Evolutionary conservation across 1,140 invertebrate genomes (phyloP).

Genomic region (Drosophila rhopaloa): DNA sequence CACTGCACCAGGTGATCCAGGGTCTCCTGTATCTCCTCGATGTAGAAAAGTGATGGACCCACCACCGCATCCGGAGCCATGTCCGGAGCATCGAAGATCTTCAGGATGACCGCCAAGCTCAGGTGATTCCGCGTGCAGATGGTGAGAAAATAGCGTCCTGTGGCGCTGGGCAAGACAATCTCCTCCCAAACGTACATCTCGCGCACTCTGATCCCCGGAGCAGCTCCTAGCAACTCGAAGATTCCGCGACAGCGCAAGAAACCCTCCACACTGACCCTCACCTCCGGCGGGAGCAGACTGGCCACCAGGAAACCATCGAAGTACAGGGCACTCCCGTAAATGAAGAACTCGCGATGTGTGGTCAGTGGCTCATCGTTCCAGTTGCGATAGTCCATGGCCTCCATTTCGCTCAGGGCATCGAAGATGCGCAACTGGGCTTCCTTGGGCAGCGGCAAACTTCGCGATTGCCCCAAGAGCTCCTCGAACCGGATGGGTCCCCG

Average conservation of each 20-base stretch:
- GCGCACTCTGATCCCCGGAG: constrained; percentile 86
- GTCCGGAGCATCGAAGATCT: constrained; percentile 87
- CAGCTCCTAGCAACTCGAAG: constrained; percentile 87
- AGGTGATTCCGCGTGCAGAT: constrained; percentile 90
- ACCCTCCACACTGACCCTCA: constrained; percentile 89
- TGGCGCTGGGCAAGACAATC: constrained; percentile 86
- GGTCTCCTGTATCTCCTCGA: constrained; percentile 90
- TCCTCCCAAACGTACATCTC: constrained; percentile 91
- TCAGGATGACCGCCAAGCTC: constrained; percentile 89
- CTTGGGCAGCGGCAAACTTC: constrained; percentile 87
- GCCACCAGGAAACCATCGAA: constrained; percentile 90
- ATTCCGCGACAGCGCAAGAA: constrained; percentile 89
- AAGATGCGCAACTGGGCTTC: constrained; percentile 91
- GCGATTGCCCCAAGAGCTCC: constrained; percentile 66
- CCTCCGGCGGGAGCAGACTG: constrained; percentile 89
- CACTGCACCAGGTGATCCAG: constrained; percentile 88
- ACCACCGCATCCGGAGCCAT: constrained; percentile 63
- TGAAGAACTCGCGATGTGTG: constrained; percentile 91
- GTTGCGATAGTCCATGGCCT: constrained; percentile 92
- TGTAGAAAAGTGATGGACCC: constrained; percentile 84
- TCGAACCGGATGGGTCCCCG: constrained; percentile 61
- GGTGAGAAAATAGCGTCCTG: constrained; percentile 88
- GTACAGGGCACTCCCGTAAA: constrained; percentile 90
- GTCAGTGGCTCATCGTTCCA: constrained; percentile 92
- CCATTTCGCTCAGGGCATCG: constrained; percentile 91